Evolutionary conservation across 2,113 vertebrate species (phyloP), one percentile per base, ranked within the genome.

Genomic region (Oryzias celebensis): DNA sequence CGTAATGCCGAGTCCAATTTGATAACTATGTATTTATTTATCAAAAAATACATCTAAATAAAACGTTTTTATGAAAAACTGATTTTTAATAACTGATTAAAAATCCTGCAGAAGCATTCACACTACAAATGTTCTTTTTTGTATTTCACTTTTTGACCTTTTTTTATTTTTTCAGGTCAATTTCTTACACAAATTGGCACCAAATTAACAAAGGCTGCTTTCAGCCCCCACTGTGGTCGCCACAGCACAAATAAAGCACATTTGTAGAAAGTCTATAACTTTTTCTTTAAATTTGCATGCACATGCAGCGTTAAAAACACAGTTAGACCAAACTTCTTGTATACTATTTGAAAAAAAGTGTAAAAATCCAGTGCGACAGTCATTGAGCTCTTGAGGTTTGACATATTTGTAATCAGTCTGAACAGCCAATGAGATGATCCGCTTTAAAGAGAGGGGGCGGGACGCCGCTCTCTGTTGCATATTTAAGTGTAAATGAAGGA

Each of bases 281-380:
- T 85, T 36, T 36, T 36, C 12, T 12, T 60, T 65, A 69, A 69
- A 49, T 81, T 87, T 65, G 80, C 92, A 93, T 92, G 91, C 92
- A 92, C 91, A 92, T 93, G 92, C 91, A 91, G 82, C 88, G 81
- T 78, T 84, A 86, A 87, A 92, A 91, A 90, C 80, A 86, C 87
- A 89, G 72, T 80, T 76, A 85, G 79, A 90, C 82, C 78, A 85
- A 80, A 85, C 69, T 53, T 70, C 69, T 53, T 70, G 71, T 74
- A 77, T 74, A 75, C 68, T 41, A 58, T 80, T 60, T 83, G 78
- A 79, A 89, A 88, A 85, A 81, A 76, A 28, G 85, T 83, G 86
- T 91, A 90, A 80, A 91, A 91, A 90, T 90, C 86, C 81, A 90
- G 84, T 86, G 85, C 78, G 88, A 91, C 89, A 90, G 89, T 89